Conservation (phyloP, 2,113 vertebrate genomes). For the Cavia porcellus region DNA sequence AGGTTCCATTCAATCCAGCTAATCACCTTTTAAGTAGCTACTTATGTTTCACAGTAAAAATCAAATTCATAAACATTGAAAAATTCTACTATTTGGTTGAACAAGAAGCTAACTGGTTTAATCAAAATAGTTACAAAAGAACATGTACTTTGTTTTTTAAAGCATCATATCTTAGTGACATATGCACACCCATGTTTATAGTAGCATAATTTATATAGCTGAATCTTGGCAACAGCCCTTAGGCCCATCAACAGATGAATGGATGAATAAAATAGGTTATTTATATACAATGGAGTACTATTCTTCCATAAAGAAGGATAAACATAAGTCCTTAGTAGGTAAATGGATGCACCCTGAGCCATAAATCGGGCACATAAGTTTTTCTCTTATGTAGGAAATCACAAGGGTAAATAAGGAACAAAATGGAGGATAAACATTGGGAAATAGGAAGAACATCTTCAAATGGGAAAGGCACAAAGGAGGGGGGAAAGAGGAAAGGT, state of each 20-base stretch:
- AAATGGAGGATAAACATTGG: background rate
- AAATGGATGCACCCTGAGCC: background rate
- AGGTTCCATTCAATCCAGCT: background rate
- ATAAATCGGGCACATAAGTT: background rate
- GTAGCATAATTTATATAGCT: background rate
- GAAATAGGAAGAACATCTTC: background rate
- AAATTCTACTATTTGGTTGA: constrained; percentile 27
- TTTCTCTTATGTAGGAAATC: background rate
- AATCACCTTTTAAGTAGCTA: background rate
- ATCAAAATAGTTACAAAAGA: constrained; percentile 51
- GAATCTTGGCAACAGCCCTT: background rate
- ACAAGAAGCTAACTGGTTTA: constrained; percentile 24
- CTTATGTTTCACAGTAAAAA: background rate
- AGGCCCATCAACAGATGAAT: background rate
- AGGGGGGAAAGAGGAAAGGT: background rate
- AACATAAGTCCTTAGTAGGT: background rate
- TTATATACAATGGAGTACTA: background rate
- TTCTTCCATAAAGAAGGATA: background rate
- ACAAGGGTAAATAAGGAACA: background rate
- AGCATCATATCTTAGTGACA: background rate
- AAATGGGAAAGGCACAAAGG: background rate
- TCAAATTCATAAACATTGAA: constrained; percentile 16
- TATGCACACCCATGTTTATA: background rate
- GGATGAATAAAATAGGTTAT: background rate
- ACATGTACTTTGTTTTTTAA: background rate